phyloP scores from a whole-genome alignment of 2,113 vertebrate species.

The Talpa occidentalis region DNA sequence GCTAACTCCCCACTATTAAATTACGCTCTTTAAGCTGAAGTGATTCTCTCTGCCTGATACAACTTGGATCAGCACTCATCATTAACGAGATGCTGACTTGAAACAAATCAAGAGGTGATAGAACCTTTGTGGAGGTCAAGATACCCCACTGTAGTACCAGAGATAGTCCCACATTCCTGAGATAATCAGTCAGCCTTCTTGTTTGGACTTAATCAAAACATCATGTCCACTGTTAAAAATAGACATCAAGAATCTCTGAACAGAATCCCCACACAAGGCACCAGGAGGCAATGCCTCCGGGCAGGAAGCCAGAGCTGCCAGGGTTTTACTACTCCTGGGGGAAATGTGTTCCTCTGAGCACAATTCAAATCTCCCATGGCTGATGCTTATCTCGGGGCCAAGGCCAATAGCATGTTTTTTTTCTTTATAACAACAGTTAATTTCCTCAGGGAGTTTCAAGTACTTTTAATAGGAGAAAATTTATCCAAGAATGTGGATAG shows the following conservation, averaged over 20 bases:
- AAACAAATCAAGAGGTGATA: conserved; percentile 44
- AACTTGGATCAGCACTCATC: not conserved
- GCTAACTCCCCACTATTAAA: not conserved
- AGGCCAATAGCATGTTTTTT: conserved; percentile 44
- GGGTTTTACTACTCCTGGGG: conserved; percentile 59
- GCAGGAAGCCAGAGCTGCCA: conserved; percentile 66
- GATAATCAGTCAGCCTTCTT: conserved; percentile 57
- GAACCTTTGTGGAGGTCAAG: conserved; percentile 31
- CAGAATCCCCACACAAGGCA: not conserved
- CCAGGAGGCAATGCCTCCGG: conserved; percentile 57
- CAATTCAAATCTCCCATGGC: conserved; percentile 46
- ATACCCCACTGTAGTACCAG: not conserved
- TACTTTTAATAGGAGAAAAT: conserved; percentile 63
- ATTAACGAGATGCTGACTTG: conserved; percentile 42
- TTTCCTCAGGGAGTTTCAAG: conserved; percentile 59
- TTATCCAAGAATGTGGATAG: conserved; percentile 23
- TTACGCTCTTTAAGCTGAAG: not conserved
- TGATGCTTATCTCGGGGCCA: conserved; percentile 68
- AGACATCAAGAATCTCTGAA: conserved; percentile 17
- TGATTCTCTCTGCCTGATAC: conserved; percentile 30
- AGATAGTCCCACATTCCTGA: conserved; percentile 60
- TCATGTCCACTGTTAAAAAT: conserved; percentile 36
- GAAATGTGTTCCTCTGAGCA: conserved; percentile 7
- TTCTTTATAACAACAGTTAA: conserved; percentile 65
- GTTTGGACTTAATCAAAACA: conserved; percentile 75